Evolutionary conservation across 2,797 vertebrate genomes (phyloP).

Genomic region (Mormyrus hasselquistii): DNA sequence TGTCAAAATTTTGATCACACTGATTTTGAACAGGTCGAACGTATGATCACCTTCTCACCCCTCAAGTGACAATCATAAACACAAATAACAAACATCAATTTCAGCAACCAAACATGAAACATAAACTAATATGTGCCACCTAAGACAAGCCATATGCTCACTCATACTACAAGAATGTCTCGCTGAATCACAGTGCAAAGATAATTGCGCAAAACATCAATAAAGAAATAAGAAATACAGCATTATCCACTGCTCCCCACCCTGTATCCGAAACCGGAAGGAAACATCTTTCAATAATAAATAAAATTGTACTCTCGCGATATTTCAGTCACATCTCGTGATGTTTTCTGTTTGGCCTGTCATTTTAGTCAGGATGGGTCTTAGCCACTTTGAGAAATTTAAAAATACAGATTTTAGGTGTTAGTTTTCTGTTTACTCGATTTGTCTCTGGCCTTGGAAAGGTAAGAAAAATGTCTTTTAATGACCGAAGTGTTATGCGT

Average conservation of each 20-base stretch:
- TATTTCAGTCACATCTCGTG: constrained; percentile 7
- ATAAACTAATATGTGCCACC: not conserved
- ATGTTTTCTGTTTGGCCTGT: not conserved
- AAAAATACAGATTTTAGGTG: not conserved
- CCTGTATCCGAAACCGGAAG: not conserved
- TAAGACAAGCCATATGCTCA: not conserved
- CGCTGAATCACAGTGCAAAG: not conserved
- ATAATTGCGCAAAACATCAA: not conserved
- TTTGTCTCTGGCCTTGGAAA: not conserved
- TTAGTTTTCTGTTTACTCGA: constrained; percentile 1
- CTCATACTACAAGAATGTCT: not conserved
- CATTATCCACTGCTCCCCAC: not conserved
- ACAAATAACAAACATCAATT: not conserved
- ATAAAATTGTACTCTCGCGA: not conserved
- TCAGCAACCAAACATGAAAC: not conserved
- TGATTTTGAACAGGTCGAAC: not conserved
- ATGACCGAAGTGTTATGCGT: not conserved
- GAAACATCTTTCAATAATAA: not conserved
- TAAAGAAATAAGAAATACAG: not conserved
- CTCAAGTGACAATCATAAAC: not conserved
- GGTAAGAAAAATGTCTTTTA: constrained; percentile 8
- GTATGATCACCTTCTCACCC: not conserved
- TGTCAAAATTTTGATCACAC: not conserved
- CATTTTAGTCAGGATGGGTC: not conserved
- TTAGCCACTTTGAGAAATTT: not conserved